phyloP scores from a whole-genome alignment of 2,888 invertebrate species.

The Drosophila ochracea region DNA sequence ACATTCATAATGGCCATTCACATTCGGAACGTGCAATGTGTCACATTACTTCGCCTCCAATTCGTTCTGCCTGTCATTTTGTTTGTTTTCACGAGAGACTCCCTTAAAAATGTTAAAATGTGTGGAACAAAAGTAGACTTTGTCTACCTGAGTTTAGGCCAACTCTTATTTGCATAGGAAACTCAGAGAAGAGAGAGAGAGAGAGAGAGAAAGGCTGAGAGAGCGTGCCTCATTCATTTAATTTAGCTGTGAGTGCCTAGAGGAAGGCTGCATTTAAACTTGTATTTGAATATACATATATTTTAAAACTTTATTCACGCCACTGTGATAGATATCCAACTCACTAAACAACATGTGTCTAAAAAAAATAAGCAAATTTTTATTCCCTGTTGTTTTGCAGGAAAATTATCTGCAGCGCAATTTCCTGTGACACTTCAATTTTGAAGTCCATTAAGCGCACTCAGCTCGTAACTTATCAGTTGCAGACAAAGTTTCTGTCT shows the following conservation, averaged over 20 bases:
- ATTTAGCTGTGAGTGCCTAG: background rate
- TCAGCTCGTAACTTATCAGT: background rate
- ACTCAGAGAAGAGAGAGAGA: background rate
- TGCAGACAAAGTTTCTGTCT: background rate
- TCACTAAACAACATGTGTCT: background rate
- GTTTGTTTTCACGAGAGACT: slow-evolving; percentile 45
- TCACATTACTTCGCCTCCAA: slow-evolving; percentile 53
- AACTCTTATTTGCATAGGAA: slow-evolving; percentile 41
- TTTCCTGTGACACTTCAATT: background rate
- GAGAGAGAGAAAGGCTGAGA: background rate
- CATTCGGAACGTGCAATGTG: slow-evolving; percentile 41
- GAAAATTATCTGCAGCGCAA: background rate
- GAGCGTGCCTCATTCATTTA: background rate
- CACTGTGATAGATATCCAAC: background rate
- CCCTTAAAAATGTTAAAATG: background rate
- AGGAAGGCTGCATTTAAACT: background rate
- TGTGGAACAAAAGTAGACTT: slow-evolving; percentile 12
- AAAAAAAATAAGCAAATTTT: background rate
- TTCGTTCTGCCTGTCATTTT: slow-evolving; percentile 30
- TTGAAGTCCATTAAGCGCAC: background rate
- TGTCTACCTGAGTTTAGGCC: slow-evolving; percentile 32
- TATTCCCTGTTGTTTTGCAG: background rate
- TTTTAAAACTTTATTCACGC: background rate
- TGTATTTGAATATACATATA: background rate
- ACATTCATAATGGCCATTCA: slow-evolving; percentile 45